These are phyloP conservation scores for Mus musculus DNA, from an alignment of 2,113 vertebrate species.

Conservation along the genomic window DNA sequence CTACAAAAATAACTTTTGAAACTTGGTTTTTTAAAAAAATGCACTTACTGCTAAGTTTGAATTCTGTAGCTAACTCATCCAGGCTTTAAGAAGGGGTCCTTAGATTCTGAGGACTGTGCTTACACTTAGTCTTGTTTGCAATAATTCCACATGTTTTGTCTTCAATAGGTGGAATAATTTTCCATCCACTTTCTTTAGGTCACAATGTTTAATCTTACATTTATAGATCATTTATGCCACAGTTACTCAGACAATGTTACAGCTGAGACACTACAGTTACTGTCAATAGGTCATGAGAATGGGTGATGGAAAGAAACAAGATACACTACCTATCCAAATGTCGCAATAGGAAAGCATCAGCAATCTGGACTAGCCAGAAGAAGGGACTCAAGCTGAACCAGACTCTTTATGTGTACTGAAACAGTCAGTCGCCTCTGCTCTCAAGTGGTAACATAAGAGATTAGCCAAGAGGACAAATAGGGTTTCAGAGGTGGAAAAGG, in stretches of 20 bases:
- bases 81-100: conserved; percentile 32
- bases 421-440: not conserved
- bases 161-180: conserved; percentile 73
- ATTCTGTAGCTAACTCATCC: conserved; percentile 22
- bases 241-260: conserved; percentile 70
- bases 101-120: conserved; percentile 48
- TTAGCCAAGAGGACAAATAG: not conserved
- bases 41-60: conserved; percentile 44
- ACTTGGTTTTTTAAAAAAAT: conserved; percentile 20
- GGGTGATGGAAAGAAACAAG: conserved; percentile 67
- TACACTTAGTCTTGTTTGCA: conserved; percentile 46
- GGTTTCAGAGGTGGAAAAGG: not conserved
- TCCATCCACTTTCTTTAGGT: conserved; percentile 68
- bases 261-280: conserved; percentile 70
- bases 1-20: conserved; percentile 60
- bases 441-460: not conserved
- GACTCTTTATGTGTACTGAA: not conserved
- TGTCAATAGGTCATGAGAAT: conserved; percentile 75
- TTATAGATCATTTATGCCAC: conserved; percentile 80
- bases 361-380: not conserved
- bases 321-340: conserved; percentile 59
- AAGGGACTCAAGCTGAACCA: not conserved
- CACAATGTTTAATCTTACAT: conserved; percentile 76
- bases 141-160: conserved; percentile 51
- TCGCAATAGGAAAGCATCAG: conserved; percentile 63